Base-by-base conservation (phyloP, 2,888 invertebrate species). In the Melipona beecheii region DNA sequence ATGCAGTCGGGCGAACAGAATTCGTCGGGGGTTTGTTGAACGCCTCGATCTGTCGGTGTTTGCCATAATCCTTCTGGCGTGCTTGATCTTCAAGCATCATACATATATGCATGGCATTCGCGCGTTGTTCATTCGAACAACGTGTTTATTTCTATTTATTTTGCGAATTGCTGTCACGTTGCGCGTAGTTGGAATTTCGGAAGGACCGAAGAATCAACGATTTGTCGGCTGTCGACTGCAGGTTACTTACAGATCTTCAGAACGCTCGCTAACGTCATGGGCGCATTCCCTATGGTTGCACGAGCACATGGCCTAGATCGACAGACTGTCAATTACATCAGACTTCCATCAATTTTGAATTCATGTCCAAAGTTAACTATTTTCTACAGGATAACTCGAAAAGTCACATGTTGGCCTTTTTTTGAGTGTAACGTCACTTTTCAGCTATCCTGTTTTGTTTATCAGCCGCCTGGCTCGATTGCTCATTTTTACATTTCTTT, bases 201-300 rank as follows among this genome's bases (percentile, higher is more conserved):
- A 9, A 43, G 43, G 0, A 36, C 36, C 36, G 0, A 43, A 9
- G 9, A 9, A 43, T 31, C 31, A 43, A 36, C 36, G 36, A 36
- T 36, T 11, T 9, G 43, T 36, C 9, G 36, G 9, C 36, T 36
- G 9, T 43, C 43, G 43, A 27, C 0, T 9, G 1, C 2, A 43
- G 80, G 82, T 87, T 89, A 87, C 87, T 24, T 83, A 87, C 87
- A 27, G 54, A 0, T 82, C 64, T 0, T 78, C 76, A 13, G 81
- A 68, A 2, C 2, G 0, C 15, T 79, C 75, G 15, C 58, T 43
- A 71, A 21, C 76, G 2, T 86, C 87, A 6, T 70, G 83, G 4
- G n/a, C n/a, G 21, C 17, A 56, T 13, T 64, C 52, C 1, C 43
- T 17, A 3, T 17, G n/a, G 6, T 31, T 9, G n/a, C 88, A 89